Base-by-base conservation (phyloP, 1,140 invertebrate species). In the Eupristina koningsbergeri region DNA sequence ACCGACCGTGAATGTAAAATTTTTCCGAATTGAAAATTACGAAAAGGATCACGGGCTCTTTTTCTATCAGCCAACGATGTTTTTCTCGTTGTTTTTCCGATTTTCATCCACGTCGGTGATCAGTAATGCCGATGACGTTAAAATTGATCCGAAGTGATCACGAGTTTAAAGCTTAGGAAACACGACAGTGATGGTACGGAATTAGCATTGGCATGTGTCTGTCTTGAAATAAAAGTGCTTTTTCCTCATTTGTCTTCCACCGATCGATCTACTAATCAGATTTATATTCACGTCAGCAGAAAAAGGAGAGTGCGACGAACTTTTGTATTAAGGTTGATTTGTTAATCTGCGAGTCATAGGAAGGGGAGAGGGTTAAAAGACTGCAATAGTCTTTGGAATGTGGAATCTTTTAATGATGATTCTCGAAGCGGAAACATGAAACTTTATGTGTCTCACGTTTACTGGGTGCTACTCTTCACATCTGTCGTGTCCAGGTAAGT, bases 391-490 rank as follows among this genome's bases (percentile, higher is more conserved):
- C 67, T 41, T 41, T 71, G 36, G 36, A 71, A 71, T 71, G 45
- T 39, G 61, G 36, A 22, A 31, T 53, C 15, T n/a, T 61, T 58
- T 36, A 76, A 76, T 73, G 73, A 82, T 82, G 80, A 41, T 19
- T 82, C 73, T 47, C 36, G 41, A 22, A n/a, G 17, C 64, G 75
- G 80, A 87, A 85, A 82, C 75, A 94, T 94, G 94, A 94, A 92
- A 93, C 91, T 93, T 88, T 92, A 90, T 85, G 89, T 93, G 86
- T 90, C 91, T 88, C 89, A 92, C 83, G 91, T 93, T 85, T 94
- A 94, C 90, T 94, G 93, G 92, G 93, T 92, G 89, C 89, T 94
- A 88, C 91, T 94, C 89, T 92, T 93, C 77, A 93, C 93, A 87
- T 94, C 93, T 86, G 89, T 93, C 84, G 88, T 93, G 63, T 94